Conservation (phyloP, 23 tunicate species). For the Clavelina lepadiformis region DNA sequence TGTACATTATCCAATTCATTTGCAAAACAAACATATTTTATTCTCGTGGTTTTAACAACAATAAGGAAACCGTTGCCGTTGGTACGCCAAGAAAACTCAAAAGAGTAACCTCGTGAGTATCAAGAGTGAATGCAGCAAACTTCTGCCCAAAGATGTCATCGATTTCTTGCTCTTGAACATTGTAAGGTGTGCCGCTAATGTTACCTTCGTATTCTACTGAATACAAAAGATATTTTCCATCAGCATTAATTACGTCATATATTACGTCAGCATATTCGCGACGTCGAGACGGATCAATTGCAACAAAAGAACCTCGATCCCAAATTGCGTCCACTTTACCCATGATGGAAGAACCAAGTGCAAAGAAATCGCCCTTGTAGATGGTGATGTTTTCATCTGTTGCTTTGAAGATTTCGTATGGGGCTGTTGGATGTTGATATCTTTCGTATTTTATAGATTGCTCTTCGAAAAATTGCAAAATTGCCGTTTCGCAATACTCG, state of each 20-base stretch:
- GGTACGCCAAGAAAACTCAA: too few species aligned
- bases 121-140: too few species aligned
- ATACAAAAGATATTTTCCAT: conserved; percentile 21
- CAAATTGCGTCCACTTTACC: conserved; percentile 62
- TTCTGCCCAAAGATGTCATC: too few species aligned
- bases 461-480: conserved; percentile 38
- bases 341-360: conserved; percentile 6
- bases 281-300: conserved; percentile 34
- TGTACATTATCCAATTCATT: too few species aligned
- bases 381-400: conserved; percentile 39
- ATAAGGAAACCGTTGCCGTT: too few species aligned
- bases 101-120: too few species aligned
- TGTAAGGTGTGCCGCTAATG: too few species aligned
- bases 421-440: too few species aligned
- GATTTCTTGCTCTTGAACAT: too few species aligned
- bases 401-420: conserved; percentile 19
- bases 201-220: too few species aligned
- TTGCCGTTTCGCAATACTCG: conserved; percentile 48
- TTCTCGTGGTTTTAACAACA: too few species aligned
- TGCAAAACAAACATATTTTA: too few species aligned
- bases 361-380: conserved; percentile 63
- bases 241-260: conserved; percentile 12
- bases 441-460: conserved; percentile 4
- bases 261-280: conserved; percentile 22
- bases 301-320: conserved; percentile 63